Base-by-base conservation (phyloP, 2,797 vertebrate species). In the Choloepus didactylus region DNA sequence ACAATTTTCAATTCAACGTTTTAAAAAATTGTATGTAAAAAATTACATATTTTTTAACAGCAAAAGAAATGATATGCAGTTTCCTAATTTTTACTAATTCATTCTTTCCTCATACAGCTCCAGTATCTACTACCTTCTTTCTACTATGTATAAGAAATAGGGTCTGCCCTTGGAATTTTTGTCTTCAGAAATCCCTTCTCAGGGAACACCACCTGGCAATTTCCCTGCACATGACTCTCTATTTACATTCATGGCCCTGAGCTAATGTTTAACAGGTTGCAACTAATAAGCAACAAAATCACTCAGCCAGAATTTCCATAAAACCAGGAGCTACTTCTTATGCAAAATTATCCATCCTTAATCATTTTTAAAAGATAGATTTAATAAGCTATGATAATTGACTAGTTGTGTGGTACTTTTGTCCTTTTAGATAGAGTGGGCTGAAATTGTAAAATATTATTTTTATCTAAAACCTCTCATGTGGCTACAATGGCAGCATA, bases 211-310 rank as follows among this genome's bases (percentile, higher is more conserved):
- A 54, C 44, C 67, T 29, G 25, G 23, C 29, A 62, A 38, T 81
- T 90, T 69, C 25, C 82, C 25, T 3, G 59, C 11, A 82, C 44
- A 62, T 15, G 41, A 6, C 16, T 84, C 23, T 88, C 21, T 92
- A 35, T 27, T 85, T 94, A 91, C 27, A 83, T 60, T 95, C 72
- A 81, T 49, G 67, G 12, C 6, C n/a, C 29, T 90, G 59, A 38
- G 85, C 91, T 93, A 83, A 91, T 95, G 70, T 92, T 96, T 96
- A 97, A 97, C 75, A 95, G 75, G 3, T 83, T 76, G 41, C 23
- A 67, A 82, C 70, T 94, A 94, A 88, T 86, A 92, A 95, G 41
- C 73, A 95, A 90, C 62, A 82, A 73, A 96, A 83, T 77, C 7
- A 27, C n/a, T 90, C 62, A 77, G 5, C 14, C 88, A 83, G 89